These are phyloP conservation scores for Phalacrocorax brasilianus DNA, from an alignment of 2,113 vertebrate genomes.

Conservation along the genomic window DNA sequence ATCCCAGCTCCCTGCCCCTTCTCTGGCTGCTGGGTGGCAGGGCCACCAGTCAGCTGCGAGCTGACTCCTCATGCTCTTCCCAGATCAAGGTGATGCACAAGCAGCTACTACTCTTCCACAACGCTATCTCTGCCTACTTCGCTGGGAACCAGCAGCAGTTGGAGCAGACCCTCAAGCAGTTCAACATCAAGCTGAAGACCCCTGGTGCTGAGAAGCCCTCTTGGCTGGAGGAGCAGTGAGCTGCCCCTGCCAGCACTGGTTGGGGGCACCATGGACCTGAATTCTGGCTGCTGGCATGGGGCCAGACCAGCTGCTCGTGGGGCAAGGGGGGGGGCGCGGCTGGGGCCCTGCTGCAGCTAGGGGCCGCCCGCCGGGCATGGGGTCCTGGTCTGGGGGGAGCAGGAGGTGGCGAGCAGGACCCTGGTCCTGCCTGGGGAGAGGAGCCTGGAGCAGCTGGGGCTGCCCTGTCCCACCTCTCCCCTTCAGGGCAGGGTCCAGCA, in stretches of 20 bases:
- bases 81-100: constrained; percentile 99
- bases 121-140: constrained; percentile 96
- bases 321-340: not conserved
- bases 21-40: not conserved
- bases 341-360: not conserved
- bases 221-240: constrained; percentile 96
- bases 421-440: not conserved
- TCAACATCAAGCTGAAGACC: constrained; percentile 92
- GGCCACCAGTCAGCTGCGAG: not conserved
- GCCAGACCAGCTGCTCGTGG: not conserved
- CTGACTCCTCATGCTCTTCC: not conserved
- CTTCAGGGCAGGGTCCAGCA: not conserved
- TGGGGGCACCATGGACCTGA: not conserved
- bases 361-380: accelerated
- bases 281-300: not conserved
- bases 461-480: accelerated
- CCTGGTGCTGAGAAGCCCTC: constrained; percentile 93
- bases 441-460: not conserved
- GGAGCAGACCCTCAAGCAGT: constrained; percentile 95
- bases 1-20: not conserved
- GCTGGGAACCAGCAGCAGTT: constrained; percentile 97
- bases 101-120: constrained; percentile 97
- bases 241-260: not conserved
- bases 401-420: not conserved
- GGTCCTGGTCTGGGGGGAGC: not conserved